Conservation (phyloP, 2,113 vertebrate genomes). For the Odocoileus virginianus region DNA sequence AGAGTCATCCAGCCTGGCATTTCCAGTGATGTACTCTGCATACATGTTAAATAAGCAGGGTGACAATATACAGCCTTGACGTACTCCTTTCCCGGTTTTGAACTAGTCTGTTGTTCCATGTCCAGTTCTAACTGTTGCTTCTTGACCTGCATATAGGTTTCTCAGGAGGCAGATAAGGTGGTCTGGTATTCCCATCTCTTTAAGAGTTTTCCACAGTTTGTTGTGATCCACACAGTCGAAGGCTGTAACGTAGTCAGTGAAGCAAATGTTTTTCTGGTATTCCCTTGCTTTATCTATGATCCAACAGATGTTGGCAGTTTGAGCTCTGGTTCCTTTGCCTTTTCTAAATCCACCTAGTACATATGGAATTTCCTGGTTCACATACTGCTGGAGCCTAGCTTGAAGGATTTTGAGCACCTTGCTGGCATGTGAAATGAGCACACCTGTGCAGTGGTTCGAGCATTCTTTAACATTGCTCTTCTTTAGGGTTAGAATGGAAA, state of each 20-base stretch:
- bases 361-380: neutral
- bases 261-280: neutral
- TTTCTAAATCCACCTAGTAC: neutral
- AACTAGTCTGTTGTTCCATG: neutral
- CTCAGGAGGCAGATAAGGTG: neutral
- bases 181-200: neutral
- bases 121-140: neutral
- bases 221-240: neutral
- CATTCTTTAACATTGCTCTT: neutral
- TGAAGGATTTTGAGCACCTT: neutral
- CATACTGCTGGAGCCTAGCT: neutral
- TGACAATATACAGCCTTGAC: neutral
- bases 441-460: neutral
- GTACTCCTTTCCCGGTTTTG: neutral
- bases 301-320: neutral
- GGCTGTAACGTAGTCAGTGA: fast-evolving
- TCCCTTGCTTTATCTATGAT: neutral
- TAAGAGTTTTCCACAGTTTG: neutral
- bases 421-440: neutral
- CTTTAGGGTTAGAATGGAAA: neutral
- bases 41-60: neutral
- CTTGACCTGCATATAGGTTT: neutral
- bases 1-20: neutral
- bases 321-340: neutral
- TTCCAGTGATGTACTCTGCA: neutral